Evolutionary conservation across 2,888 invertebrate species (phyloP).

Genomic region (Drosophila neotestacea): DNA sequence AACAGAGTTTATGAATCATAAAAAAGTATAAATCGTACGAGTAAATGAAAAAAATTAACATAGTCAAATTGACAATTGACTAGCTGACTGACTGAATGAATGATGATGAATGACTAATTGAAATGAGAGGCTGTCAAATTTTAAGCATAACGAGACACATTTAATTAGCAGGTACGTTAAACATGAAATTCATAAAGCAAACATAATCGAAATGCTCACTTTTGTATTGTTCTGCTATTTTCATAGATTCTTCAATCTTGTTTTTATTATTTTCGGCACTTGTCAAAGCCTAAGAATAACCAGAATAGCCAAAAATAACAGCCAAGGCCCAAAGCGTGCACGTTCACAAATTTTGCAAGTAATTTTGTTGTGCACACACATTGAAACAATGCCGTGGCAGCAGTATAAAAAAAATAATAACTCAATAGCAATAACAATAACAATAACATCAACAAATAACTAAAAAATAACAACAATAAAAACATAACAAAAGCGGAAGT

Average conservation of each 20-base stretch:
- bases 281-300: constrained; percentile 68
- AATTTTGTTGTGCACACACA: constrained; percentile 49
- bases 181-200: constrained; percentile 34
- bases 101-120: constrained; percentile 50
- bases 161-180: constrained; percentile 36
- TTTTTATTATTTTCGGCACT: constrained; percentile 56
- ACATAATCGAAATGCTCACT: constrained; percentile 36
- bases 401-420: constrained; percentile 67
- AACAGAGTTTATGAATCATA: constrained; percentile 39
- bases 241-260: constrained; percentile 10
- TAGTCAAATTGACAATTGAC: constrained; percentile 42
- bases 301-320: constrained; percentile 18
- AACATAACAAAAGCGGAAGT: constrained; percentile 74
- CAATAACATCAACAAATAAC: constrained; percentile 40
- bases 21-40: constrained; percentile 25
- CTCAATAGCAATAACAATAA: constrained; percentile 69
- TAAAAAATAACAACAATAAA: constrained; percentile 47
- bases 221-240: constrained; percentile 40
- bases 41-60: constrained; percentile 43
- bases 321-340: constrained; percentile 62
- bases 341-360: constrained; percentile 55
- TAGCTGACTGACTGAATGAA: constrained; percentile 33
- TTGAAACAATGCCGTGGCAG: constrained; percentile 64
- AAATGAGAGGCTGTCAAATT: constrained; percentile 52
- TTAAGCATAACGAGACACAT: constrained; percentile 47